Conservation (phyloP, 2,797 vertebrate genomes). For the Falco novaeseelandiae region DNA sequence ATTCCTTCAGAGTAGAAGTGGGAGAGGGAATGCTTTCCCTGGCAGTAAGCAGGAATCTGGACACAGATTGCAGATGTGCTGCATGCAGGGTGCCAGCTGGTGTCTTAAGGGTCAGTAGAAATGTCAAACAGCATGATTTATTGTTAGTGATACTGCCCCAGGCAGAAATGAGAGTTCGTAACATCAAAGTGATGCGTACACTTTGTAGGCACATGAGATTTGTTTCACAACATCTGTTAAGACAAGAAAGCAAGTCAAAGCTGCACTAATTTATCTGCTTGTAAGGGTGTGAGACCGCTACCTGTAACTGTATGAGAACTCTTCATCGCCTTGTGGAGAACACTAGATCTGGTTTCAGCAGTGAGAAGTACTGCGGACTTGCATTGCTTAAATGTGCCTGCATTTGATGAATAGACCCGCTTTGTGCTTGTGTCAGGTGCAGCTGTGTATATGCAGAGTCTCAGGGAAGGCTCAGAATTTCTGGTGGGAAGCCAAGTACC, state of each 20-base stretch:
- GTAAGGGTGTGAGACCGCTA: background rate
- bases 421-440: background rate
- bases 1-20: background rate
- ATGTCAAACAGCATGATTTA: background rate
- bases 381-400: rapidly evolving
- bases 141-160: background rate
- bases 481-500: background rate
- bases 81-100: background rate
- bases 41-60: background rate
- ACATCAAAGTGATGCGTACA: background rate
- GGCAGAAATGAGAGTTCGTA: background rate
- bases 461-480: background rate
- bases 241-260: background rate
- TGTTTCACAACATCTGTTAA: background rate
- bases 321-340: background rate
- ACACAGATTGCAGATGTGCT: background rate
- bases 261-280: background rate
- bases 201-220: background rate
- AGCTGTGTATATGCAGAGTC: background rate
- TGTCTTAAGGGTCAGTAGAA: background rate
- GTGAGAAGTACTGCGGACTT: background rate
- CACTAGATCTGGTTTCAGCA: background rate
- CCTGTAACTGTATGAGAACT: background rate
- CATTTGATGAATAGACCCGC: background rate
- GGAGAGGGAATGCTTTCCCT: background rate